Base-by-base conservation (phyloP, 2,113 vertebrate genomes). In the Toxotes chatareus region DNA sequence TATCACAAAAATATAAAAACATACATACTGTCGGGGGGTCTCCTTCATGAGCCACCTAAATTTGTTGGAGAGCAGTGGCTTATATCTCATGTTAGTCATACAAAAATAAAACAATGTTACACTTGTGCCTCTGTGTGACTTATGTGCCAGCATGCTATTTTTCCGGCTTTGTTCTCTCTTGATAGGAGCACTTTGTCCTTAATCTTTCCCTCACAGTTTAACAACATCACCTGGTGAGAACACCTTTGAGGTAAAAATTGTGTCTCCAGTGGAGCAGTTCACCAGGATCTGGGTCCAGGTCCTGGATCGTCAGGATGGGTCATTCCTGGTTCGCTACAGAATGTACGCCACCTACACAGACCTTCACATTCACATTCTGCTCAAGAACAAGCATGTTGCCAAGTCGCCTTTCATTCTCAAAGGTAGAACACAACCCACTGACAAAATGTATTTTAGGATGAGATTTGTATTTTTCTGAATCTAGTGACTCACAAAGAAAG, bases 281-380 rank as follows among this genome's bases (percentile, higher is more conserved):
- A 96, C 96, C 79, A 95, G 98, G 74, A 96, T 99, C 53, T 99
- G 98, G 87, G 93, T 98, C 66, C 98, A 99, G 86, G 94, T 98
- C 70, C 94, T 99, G 91, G 98, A 99, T 88, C 96, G 97, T 70
- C 96, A 94, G 57, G 98, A 99, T 89, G 98, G 98, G 4, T 99
- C 98, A 8, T 99, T 99, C 84, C 94, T 99, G 16, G 97, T 99
- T 10, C 96, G 98, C 38, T 99, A 99, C 86, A 96, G 97, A 91
- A 97, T 99, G 98, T 99, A 99, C 4, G 97, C 97, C 40, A 98
- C 96, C 92, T 99, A 99, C 92, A 91, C 87, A n/a, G 96, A 92
- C 76, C 91, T 99, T 84, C 96, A 94, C 84, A 88, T 99, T 84
- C 95, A 98, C 73, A 68, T 99, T 65, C 90, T 96, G 88, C 92